phyloP scores from a whole-genome alignment of 2,888 invertebrate genomes.

The Sialis fuliginosa region DNA sequence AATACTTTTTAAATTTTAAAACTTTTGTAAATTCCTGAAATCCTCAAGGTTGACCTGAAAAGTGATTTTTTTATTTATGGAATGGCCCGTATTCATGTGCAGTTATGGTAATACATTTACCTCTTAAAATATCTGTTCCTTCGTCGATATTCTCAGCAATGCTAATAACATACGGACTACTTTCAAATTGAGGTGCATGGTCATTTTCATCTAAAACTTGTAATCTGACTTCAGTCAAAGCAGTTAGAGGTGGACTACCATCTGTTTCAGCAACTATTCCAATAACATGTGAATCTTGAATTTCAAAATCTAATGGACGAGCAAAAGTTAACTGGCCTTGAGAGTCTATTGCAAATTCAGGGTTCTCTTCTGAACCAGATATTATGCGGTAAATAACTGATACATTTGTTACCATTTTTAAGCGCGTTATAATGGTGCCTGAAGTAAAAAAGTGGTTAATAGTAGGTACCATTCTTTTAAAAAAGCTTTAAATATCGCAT shows the following conservation, averaged over 20 bases:
- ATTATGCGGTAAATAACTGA: slow-evolving; percentile 44
- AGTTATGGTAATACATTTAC: slow-evolving; percentile 20
- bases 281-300: slow-evolving; percentile 47
- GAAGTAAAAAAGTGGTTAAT: slow-evolving; percentile 13
- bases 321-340: slow-evolving; percentile 58
- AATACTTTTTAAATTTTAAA: too few species aligned
- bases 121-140: slow-evolving; percentile 55
- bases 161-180: slow-evolving; percentile 56
- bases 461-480: not conserved
- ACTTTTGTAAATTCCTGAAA: too few species aligned
- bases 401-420: slow-evolving; percentile 45
- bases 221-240: slow-evolving; percentile 51
- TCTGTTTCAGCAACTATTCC: slow-evolving; percentile 54
- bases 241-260: slow-evolving; percentile 51
- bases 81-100: not conserved
- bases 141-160: slow-evolving; percentile 73
- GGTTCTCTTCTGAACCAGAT: slow-evolving; percentile 37
- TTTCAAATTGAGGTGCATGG: slow-evolving; percentile 74
- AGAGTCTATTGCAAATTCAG: slow-evolving; percentile 51
- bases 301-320: slow-evolving; percentile 59
- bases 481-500: not conserved
- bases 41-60: too few species aligned
- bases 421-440: slow-evolving; percentile 46
- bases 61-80: too few species aligned
- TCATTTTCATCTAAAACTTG: slow-evolving; percentile 83